Conservation (phyloP, 2,888 invertebrate genomes). For the Oxytorus armatus region DNA sequence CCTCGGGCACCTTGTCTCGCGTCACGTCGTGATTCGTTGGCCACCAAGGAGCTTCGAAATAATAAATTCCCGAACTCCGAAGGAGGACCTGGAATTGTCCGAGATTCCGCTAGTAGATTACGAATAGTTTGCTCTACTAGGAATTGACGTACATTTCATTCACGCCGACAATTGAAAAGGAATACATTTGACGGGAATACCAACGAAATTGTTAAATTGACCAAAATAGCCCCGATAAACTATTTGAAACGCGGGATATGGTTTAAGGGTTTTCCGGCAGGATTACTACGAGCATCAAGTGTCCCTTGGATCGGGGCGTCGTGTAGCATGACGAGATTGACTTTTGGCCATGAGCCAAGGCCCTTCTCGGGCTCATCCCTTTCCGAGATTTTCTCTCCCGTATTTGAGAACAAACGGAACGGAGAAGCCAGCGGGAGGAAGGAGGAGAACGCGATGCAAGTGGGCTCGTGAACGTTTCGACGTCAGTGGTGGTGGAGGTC, state of each 20-base stretch:
- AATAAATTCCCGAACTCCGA: constrained; percentile 21
- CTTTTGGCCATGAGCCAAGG: constrained; percentile 81
- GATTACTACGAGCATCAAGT: constrained; percentile 39
- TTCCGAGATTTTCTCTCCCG: constrained; percentile 80
- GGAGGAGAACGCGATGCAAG: constrained; percentile 76
- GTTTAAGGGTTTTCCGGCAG: constrained; percentile 36
- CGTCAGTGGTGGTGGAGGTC: constrained; percentile 52
- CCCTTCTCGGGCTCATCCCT: constrained; percentile 76
- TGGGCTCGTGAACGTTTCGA: constrained; percentile 74
- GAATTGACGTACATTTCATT: constrained; percentile 2
- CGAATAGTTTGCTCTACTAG: not conserved
- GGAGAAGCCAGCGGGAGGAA: constrained; percentile 57
- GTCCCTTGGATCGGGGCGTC: constrained; percentile 39
- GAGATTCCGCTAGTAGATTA: not conserved
- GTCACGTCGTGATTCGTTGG: constrained; percentile 43
- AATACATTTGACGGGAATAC: constrained; percentile 17
- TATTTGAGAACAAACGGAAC: constrained; percentile 83
- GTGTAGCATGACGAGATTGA: constrained; percentile 46
- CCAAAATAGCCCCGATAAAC: constrained; percentile 8
- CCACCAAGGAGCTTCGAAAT: constrained; percentile 13
- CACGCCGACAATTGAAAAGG: not conserved
- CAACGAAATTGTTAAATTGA: constrained; percentile 43
- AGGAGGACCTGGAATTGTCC: no score
- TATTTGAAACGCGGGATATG: constrained; percentile 13
- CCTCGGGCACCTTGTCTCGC: constrained; percentile 4